Base-by-base conservation (phyloP, 2,113 vertebrate genomes). In the Pygoscelis antarcticus region DNA sequence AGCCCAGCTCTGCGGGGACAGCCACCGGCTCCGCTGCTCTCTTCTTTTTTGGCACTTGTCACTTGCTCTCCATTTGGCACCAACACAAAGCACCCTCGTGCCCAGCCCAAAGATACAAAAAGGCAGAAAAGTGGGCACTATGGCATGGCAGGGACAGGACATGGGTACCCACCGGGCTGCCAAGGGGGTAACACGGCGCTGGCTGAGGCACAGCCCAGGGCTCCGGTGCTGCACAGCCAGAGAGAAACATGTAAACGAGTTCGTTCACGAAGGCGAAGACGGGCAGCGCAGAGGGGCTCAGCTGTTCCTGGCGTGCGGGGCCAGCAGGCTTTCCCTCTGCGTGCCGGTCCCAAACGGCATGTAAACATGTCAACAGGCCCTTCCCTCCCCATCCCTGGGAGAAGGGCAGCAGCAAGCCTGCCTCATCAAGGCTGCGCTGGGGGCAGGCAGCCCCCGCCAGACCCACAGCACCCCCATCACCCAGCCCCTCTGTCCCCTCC, bases 11-110 rank as follows among this genome's bases (percentile, higher is more conserved):
- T 7, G 29, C 13, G 23, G 65, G 79, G 68, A 78, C 21, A n/a
- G 55, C 66, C 64, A 52, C 44, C 18, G 3, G 52, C 57, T 70
- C 88, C 4, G 2, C 64, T 80, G 91, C 79, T 79, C 64, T 64
- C 30, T 68, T 74, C 40, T 77, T 94, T 90, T 97, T 97, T 97
- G 97, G 96, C 96, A 97, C 97, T 97, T 96, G 90, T 81, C 87
- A 68, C 84, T 97, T 46, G 92, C 78, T 96, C 83, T 91, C 92
- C 42, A 2, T 96, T 93, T 94, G 81, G 78, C 93, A 93, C 83
- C 80, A 77, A 54, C 78, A 71, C 51, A 70, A 93, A 83, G 68
- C 54, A 52, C 40, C 77, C 75, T 6, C 0, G 7, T 32, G 40
- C 72, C 57, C 71, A 69, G 3, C 23, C 9, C 29, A n/a, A n/a